phyloP scores from a whole-genome alignment of 2,113 vertebrate genomes.

The Brachypteracias leptosomus region DNA sequence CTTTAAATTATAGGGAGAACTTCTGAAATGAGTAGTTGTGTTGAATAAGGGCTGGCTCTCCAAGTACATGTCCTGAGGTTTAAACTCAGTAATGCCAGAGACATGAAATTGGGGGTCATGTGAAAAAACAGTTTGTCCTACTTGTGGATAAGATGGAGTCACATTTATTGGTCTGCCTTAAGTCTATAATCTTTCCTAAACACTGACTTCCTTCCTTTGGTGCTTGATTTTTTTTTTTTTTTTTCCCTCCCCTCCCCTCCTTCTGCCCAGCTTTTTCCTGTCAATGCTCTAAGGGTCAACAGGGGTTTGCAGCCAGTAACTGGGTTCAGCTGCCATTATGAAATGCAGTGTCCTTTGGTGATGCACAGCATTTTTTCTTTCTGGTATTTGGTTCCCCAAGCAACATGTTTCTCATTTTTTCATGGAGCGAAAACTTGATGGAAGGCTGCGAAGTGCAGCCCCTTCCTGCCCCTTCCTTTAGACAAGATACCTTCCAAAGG shows the following conservation, averaged over 20 bases:
- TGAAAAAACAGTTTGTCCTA: not conserved
- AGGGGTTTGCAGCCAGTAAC: not conserved
- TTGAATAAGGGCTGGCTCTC: not conserved
- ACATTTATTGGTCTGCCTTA: not conserved
- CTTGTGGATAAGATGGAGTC: not conserved
- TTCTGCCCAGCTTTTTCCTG: not conserved
- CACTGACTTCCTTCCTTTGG: not conserved
- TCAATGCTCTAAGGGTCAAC: not conserved
- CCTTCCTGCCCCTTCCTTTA: not conserved
- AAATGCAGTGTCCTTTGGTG: not conserved
- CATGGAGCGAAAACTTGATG: not conserved
- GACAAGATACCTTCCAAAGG: not conserved
- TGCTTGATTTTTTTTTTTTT: not conserved
- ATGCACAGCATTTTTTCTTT: not conserved
- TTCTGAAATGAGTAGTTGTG: not conserved
- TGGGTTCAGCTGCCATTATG: not conserved
- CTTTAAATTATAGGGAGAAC: not conserved
- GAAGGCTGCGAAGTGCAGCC: not conserved
- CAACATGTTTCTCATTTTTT: not conserved
- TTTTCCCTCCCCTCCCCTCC: not conserved
- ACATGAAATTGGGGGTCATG: not conserved
- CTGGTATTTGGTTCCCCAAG: not conserved
- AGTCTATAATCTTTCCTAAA: slow-evolving; percentile 6
- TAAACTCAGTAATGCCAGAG: not conserved
- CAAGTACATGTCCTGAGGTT: not conserved